Conservation (phyloP, 1,140 invertebrate genomes). For the Lepidurus packardi region DNA sequence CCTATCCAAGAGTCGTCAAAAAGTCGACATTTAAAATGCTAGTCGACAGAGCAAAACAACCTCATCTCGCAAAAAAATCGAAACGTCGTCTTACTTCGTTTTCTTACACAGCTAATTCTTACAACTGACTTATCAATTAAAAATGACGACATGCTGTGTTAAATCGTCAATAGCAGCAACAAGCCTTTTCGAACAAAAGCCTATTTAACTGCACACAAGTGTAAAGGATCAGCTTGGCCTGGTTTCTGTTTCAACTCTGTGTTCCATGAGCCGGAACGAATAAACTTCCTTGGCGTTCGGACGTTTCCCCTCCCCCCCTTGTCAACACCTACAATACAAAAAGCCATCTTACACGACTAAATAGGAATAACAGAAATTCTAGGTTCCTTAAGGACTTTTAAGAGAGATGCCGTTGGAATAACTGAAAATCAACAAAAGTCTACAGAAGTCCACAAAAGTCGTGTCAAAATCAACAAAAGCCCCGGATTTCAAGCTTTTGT, state of each 20-base stretch:
- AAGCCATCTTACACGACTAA: too few relatives aligned
- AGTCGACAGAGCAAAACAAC: neutral
- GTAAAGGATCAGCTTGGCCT: neutral
- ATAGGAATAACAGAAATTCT: too few relatives aligned
- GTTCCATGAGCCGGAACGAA: neutral
- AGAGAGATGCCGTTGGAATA: too few relatives aligned
- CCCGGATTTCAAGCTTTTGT: too few relatives aligned
- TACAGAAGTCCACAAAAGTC: too few relatives aligned
- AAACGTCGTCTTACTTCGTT: neutral
- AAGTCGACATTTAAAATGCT: neutral
- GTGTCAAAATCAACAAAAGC: too few relatives aligned
- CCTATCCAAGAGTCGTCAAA: too few relatives aligned
- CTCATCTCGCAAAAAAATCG: neutral
- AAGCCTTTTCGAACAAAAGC: neutral
- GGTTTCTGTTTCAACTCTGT: slow-evolving; percentile 4
- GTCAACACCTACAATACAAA: too few relatives aligned
- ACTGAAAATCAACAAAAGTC: too few relatives aligned
- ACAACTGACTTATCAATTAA: neutral
- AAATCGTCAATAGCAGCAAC: neutral
- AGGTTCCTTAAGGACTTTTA: too few relatives aligned
- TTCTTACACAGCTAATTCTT: neutral
- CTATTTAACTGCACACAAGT: neutral
- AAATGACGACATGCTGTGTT: neutral
- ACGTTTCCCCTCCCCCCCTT: too few relatives aligned
- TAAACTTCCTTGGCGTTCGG: neutral